Conservation (phyloP, 2,113 vertebrate genomes). For the Albula glossodonta region DNA sequence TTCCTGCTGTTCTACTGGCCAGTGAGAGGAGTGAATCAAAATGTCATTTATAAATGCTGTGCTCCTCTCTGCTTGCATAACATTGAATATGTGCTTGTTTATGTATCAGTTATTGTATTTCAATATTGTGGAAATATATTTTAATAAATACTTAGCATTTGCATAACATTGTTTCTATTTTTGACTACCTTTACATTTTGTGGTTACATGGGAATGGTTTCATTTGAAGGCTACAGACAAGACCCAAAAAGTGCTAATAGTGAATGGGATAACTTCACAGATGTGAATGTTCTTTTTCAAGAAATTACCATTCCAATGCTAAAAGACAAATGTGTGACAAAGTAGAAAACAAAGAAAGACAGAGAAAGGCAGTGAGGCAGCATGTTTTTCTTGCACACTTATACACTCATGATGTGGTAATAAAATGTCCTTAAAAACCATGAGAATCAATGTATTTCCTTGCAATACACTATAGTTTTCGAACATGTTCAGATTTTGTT, state of each 20-base stretch:
- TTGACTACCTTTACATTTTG: background rate
- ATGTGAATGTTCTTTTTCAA: background rate
- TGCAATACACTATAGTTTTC: background rate
- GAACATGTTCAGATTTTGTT: background rate
- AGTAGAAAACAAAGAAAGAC: background rate
- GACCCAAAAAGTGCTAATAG: background rate
- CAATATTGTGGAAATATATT: background rate
- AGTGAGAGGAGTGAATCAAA: conserved; percentile 66
- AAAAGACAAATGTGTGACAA: background rate
- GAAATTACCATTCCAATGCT: background rate
- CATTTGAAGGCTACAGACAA: background rate
- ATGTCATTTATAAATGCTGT: conserved; percentile 58
- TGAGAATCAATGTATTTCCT: background rate
- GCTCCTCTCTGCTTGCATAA: background rate
- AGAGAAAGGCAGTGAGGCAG: background rate
- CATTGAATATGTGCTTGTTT: background rate
- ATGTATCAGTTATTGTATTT: background rate
- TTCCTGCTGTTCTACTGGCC: conserved; percentile 58
- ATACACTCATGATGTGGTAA: too few species aligned
- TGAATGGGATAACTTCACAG: background rate
- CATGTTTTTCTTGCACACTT: background rate
- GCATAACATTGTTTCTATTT: background rate
- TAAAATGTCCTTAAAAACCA: background rate
- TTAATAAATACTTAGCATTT: background rate
- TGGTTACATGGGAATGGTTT: background rate